Percentiles rank a stretch among this genome's conserved stretches.
phyloP scores from a whole-genome alignment of 2,797 vertebrate genomes.

The Amblyraja radiata region DNA sequence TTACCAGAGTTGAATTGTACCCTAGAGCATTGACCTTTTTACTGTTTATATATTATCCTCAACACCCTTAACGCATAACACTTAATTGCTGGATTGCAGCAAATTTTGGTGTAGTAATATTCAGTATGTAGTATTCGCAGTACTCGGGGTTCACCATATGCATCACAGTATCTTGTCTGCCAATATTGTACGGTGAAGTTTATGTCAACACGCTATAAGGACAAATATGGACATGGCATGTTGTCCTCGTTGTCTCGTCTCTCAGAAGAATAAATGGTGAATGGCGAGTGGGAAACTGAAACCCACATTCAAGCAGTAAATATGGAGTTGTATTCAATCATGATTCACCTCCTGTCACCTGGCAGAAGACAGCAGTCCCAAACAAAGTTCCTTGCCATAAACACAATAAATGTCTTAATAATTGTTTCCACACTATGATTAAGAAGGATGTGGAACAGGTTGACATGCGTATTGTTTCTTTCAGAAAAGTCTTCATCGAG shows the following conservation, averaged over 20 bases:
- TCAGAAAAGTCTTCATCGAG: neutral
- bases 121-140: neutral
- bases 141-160: neutral
- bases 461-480: neutral
- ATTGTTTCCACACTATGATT: neutral
- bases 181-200: neutral
- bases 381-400: neutral
- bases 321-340: neutral
- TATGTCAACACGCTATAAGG: neutral
- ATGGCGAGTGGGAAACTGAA: too few species aligned
- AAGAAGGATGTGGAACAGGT: neutral
- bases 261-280: too few species aligned
- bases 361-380: too few species aligned
- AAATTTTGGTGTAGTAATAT: neutral
- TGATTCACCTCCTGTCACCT: neutral
- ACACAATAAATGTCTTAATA: neutral
- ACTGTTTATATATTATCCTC: neutral
- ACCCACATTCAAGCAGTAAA: neutral
- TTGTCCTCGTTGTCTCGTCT: neutral
- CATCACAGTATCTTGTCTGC: neutral
- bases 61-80: neutral
- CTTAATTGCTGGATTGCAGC: neutral
- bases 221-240: neutral
- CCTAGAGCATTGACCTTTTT: neutral
- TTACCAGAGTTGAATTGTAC: neutral